Conservation (phyloP, 2,888 invertebrate genomes). For the Dendrolimus houi region DNA sequence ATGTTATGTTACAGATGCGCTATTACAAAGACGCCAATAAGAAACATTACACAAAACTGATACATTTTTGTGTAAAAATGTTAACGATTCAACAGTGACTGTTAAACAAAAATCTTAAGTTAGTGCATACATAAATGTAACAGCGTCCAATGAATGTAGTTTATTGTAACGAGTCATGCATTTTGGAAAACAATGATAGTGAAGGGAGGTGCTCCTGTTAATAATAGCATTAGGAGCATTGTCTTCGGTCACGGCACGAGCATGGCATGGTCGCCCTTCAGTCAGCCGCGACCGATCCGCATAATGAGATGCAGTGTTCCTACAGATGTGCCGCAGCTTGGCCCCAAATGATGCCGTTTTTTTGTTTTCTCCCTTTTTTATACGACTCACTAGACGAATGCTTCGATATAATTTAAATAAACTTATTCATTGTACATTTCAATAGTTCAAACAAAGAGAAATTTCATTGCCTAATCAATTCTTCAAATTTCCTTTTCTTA, state of each 20-base stretch:
- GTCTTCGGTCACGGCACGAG: constrained; percentile 35
- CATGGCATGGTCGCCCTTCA: constrained; percentile 24
- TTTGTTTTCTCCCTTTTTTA: constrained; percentile 40
- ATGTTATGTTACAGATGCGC: too few species aligned
- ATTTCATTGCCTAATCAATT: neutral
- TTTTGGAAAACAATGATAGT: constrained; percentile 22
- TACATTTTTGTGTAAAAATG: too few species aligned
- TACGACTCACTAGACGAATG: constrained; percentile 11
- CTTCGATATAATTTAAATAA: constrained; percentile 9
- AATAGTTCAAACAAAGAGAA: neutral
- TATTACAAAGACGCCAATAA: too few species aligned
- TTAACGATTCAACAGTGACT: too few species aligned
- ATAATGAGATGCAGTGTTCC: constrained; percentile 68
- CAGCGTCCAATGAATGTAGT: neutral
- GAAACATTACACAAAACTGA: too few species aligned
- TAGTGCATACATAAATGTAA: neutral
- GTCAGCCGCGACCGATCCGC: constrained; percentile 60
- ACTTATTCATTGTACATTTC: constrained; percentile 2
- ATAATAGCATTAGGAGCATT: constrained; percentile 32
- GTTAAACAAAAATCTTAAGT: neutral
- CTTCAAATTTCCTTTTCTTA: neutral
- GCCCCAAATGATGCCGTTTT: constrained; percentile 50
- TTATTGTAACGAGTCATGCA: constrained; percentile 6
- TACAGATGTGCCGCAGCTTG: constrained; percentile 72
- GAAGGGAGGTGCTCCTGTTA: constrained; percentile 7